A percentile compares a stretch with the other conserved stretches of the same genome.
phyloP scores from a whole-genome alignment of 2,888 invertebrate species.

The Lasioglossum morio region DNA sequence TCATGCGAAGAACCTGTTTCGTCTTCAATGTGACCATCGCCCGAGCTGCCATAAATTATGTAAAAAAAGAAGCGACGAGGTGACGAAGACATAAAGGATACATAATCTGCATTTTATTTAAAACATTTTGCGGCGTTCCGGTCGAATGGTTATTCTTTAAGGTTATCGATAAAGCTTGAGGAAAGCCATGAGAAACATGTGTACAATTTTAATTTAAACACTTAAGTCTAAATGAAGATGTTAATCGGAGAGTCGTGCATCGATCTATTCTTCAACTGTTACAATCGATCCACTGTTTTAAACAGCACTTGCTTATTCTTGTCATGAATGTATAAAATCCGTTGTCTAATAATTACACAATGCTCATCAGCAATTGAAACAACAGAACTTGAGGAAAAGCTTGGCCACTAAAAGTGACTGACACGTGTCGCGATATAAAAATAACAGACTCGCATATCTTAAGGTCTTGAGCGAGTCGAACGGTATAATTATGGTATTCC shows the following conservation, averaged over 20 bases:
- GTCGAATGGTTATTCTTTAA: neutral
- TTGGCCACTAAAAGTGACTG: neutral
- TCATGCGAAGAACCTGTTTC: neutral
- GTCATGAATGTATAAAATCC: neutral
- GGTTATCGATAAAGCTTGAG: neutral
- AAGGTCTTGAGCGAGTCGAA: neutral
- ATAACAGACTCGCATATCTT: neutral
- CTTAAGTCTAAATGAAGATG: neutral
- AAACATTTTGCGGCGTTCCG: neutral
- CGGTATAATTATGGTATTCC: no score
- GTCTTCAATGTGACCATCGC: neutral
- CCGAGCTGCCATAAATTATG: neutral
- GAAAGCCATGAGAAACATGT: neutral
- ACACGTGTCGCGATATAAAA: neutral
- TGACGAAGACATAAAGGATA: neutral
- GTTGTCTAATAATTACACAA: neutral
- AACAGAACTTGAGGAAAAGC: neutral
- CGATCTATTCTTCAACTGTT: neutral
- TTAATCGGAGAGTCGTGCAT: neutral
- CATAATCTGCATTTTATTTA: neutral
- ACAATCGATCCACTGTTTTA: neutral
- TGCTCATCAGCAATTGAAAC: neutral
- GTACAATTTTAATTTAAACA: neutral
- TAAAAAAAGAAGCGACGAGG: neutral
- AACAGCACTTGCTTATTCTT: neutral